Evolutionary conservation across 30 jellyfish, hydroid and myxozoan species (phyloP), one percentile per base, ranked within the genome.

Genomic region (Rhopilema esculentum): DNA sequence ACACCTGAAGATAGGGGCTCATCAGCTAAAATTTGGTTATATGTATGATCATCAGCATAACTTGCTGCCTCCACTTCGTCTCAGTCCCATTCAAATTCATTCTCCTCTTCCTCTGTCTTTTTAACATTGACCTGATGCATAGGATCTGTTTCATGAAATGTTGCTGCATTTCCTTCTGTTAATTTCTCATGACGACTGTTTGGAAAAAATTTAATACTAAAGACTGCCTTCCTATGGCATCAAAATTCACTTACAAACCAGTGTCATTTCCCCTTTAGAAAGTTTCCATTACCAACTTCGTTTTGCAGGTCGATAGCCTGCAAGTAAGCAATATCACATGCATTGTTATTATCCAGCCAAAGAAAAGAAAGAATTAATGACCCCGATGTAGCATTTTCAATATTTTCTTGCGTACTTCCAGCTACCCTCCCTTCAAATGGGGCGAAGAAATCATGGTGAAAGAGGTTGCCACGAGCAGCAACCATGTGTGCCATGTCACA

Each of bases 401-500:
- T 72, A 70, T 71, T 83, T 30, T 69, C 86, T 0, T 29, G 69
- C 20, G 91, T 79, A 9, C 49, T 77, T 6, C 40, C 74, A 0
- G 96, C 87, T n/a, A 87, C 91, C 62, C 91, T 57, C 49, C 96
- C 96, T 6, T 87, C 90, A 30, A 52, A 57, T 1, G 96, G 96
- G 50, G 12, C 9, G 69, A 87, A 76, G 22, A 87, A 17, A 50
- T 68, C 50, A 12, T 57, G 71, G 16, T 64, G 28, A 27, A 7
- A 18, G 26, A 66, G 50, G 49, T 87, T 67, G 1, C 91, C 96
- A 66, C 66, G 88, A 9, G 30, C 72, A 27, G 87, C 91, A 20
- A 88, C 84, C 77, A 88, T 88, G 83, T 88, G 90, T 27, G 91
- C 91, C 96, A 88, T 77, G 49, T 88, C 96, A 88, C 26, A 27